These are phyloP conservation scores for Poicephalus gulielmi DNA, from an alignment of 2,113 vertebrate species.

Conservation along the genomic window DNA sequence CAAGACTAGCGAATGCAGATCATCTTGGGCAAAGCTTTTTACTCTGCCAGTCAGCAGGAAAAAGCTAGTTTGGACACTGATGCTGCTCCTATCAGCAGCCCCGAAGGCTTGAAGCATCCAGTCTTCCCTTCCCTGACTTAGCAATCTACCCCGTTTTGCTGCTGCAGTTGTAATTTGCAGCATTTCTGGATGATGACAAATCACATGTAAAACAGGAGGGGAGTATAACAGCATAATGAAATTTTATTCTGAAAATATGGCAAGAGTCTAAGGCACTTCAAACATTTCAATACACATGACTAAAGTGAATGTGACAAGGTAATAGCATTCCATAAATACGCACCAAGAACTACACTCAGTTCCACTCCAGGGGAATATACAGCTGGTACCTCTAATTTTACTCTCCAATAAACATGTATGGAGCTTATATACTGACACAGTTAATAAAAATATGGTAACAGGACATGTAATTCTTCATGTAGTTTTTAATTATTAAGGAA, in stretches of 20 bases:
- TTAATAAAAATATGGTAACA: constrained; percentile 84
- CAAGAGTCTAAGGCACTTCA: constrained; percentile 91
- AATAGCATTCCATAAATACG: constrained; percentile 77
- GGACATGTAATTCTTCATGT: constrained; percentile 82
- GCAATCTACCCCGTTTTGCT: neutral
- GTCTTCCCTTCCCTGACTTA: neutral
- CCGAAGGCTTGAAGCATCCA: neutral
- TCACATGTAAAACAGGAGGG: constrained; percentile 15
- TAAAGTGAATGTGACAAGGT: constrained; percentile 73
- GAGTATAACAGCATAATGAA: constrained; percentile 69
- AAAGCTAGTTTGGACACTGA: neutral
- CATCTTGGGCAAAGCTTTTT: neutral
- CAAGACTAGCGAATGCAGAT: neutral
- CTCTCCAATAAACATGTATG: constrained; percentile 59
- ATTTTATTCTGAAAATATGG: constrained; percentile 91
- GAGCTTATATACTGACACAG: constrained; percentile 75
- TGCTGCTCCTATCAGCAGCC: neutral
- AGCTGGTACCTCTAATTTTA: constrained; percentile 68
- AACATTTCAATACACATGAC: constrained; percentile 81
- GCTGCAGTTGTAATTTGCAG: neutral
- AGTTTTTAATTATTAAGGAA: constrained; percentile 76
- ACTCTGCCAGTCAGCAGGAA: neutral
- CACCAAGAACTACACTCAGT: constrained; percentile 46
- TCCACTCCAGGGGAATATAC: constrained; percentile 59
- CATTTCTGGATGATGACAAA: constrained; percentile 1